Conservation (phyloP, 2,797 vertebrate genomes). For the Enteromius unitaeniatus region DNA sequence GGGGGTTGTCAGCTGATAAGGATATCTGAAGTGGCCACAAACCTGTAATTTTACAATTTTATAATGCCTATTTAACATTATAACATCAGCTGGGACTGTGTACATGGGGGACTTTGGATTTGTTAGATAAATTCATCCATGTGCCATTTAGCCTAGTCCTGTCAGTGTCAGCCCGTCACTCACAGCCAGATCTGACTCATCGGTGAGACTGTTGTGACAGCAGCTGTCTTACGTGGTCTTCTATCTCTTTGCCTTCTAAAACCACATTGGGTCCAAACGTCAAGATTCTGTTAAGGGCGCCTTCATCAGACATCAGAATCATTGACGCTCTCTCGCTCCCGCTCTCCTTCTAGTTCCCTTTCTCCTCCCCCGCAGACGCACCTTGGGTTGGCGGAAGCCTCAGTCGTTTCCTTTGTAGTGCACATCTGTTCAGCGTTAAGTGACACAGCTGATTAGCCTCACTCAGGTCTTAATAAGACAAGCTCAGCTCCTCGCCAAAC, state of each 20-base stretch:
- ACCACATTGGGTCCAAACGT: slow-evolving; percentile 75
- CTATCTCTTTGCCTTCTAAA: slow-evolving; percentile 74
- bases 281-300: slow-evolving; percentile 73
- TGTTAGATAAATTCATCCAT: slow-evolving; percentile 79
- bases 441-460: slow-evolving; percentile 80
- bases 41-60: slow-evolving; percentile 4
- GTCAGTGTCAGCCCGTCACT: slow-evolving; percentile 75
- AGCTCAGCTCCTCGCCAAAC: slow-evolving; percentile 52
- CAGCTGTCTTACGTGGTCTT: slow-evolving; percentile 74
- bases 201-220: slow-evolving; percentile 78
- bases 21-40: slow-evolving; percentile 6
- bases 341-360: slow-evolving; percentile 22
- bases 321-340: slow-evolving; percentile 59
- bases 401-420: slow-evolving; percentile 73
- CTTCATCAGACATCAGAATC: slow-evolving; percentile 77
- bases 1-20: slow-evolving; percentile 12
- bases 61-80: slow-evolving; percentile 30
- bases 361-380: slow-evolving; percentile 74
- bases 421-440: slow-evolving; percentile 80
- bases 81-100: slow-evolving; percentile 41
- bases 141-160: slow-evolving; percentile 75
- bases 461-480: slow-evolving; percentile 81
- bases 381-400: slow-evolving; percentile 72
- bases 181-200: slow-evolving; percentile 74
- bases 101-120: slow-evolving; percentile 63